Evolutionary conservation across 2,888 invertebrate genomes (phyloP), one percentile per base, ranked within the genome.

Genomic region (Aphrophora alni): DNA sequence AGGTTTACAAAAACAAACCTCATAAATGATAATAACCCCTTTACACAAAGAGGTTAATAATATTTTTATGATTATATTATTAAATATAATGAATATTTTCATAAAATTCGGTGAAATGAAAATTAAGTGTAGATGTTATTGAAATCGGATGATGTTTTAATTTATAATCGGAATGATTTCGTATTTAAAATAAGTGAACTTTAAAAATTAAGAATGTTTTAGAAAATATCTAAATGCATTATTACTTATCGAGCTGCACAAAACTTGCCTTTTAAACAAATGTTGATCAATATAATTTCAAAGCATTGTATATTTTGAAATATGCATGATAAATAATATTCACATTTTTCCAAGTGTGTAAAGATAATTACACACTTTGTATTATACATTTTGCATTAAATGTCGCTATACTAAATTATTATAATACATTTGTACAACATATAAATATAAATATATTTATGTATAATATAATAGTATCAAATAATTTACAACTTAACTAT

Each of bases 391-490:
- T 59, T 59, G 59, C 59, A 21, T n/a, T 59, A 59, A 44, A 44
- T 59, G 5, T 21, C 14, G 2, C 59, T 59, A 59, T 12, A 59
- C 59, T 59, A 44, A 44, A 44, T 7, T 8, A 33, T 44, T 59
- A 59, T 59, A 59, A 21, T 59, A 59, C 59, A 59, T 59, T 59
- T 59, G 59, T 59, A 59, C 59, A 59, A 59, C 59, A 59, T 59
- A 59, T n/a, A 59, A 59, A 59, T 59, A 59, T 44, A 44, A 44
- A 44, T 8, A 8, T 59, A 59, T 59, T 59, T 59, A 59, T 59
- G n/a, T 59, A 59, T 59, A 59, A 21, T 59, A 59, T 59, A 59
- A 21, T 59, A 59, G 59, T n/a, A 59, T 59, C 59, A 59, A 59
- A 59, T 59, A 59, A 59, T 59, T 59, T 59, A 59, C 59, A 59